Conservation (phyloP, 2,797 vertebrate species). For the Silurus aristotelis region DNA sequence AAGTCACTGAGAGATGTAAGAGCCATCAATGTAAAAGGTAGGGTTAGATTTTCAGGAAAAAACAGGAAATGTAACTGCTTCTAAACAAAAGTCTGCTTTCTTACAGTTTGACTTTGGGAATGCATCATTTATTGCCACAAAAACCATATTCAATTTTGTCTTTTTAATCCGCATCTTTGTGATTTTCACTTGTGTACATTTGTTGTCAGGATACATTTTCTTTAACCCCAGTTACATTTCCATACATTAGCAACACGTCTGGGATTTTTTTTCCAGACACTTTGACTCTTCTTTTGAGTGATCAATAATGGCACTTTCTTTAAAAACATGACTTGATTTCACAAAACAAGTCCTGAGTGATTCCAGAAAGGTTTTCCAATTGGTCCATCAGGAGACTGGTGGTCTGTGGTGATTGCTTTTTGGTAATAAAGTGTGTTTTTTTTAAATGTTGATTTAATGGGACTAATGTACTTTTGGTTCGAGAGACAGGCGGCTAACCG, state of each 20-base stretch:
- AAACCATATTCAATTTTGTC: not conserved
- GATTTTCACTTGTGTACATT: not conserved
- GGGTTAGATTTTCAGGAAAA: not conserved
- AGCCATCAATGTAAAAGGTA: too few relatives aligned
- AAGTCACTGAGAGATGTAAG: too few relatives aligned
- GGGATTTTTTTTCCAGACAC: too few relatives aligned
- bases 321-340: not conserved
- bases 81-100: not conserved
- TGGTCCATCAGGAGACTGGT: not conserved
- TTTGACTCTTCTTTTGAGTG: not conserved
- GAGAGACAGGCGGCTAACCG: not conserved
- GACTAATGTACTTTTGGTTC: not conserved
- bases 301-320: constrained; percentile 5
- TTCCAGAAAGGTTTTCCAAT: not conserved
- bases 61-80: not conserved
- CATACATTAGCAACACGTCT: not conserved
- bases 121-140: not conserved
- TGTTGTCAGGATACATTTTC: not conserved
- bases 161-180: not conserved
- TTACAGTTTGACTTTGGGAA: not conserved
- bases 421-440: not conserved
- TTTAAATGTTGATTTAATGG: not conserved
- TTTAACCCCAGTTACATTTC: not conserved
- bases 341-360: not conserved
- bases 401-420: constrained; percentile 3